Base-by-base conservation (phyloP, 2,113 vertebrate species). In the Tonatia bakeri region DNA sequence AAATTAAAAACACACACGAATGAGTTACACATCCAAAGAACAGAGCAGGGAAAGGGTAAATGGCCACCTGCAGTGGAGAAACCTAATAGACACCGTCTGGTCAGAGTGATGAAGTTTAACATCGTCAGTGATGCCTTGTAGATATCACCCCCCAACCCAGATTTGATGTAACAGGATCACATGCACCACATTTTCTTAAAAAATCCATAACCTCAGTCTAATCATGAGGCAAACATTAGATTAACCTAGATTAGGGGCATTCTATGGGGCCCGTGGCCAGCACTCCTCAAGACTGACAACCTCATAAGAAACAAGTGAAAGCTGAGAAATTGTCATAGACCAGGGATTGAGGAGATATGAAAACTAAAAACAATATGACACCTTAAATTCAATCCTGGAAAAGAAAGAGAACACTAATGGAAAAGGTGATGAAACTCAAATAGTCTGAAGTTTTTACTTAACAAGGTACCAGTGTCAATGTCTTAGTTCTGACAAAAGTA, bases 401-500 rank as follows among this genome's bases (percentile, higher is more conserved):
- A 24, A 84, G 43, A 40, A 73, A 59, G 15, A 87, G 6, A 19
- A 7, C 11, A 65, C 56, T 61, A 9, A 33, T n/a, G 64, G 4
- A 36, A 87, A 83, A 59, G 87, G 1, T 8, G 24, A 28, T 43
- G 15, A 94, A 82, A 54, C 50, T 24, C 31, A 73, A 77, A 50
- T 50, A 40, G 16, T n/a, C 26, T 76, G 17, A 10, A 14, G 1
- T 88, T 56, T 56, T 56, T 56, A 33, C 47, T 85, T 86, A 73
- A 52, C 64, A 73, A 40, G 24, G 8, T 17, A 59, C 36, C 28
- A 73, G 12, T 47, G 3, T 54, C 73, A 59, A 11, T 70, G 79
- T 90, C 36, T 89, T 91, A 76, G 11, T 91, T 96, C 93, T 76
- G 50, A 50, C 40, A 95, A 82, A 84, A 38, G 17, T 52, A 81